Percentiles rank a stretch among this genome's conserved stretches.
phyloP scores from a whole-genome alignment of 2,113 vertebrate genomes.

The Setophaga kirtlandii region DNA sequence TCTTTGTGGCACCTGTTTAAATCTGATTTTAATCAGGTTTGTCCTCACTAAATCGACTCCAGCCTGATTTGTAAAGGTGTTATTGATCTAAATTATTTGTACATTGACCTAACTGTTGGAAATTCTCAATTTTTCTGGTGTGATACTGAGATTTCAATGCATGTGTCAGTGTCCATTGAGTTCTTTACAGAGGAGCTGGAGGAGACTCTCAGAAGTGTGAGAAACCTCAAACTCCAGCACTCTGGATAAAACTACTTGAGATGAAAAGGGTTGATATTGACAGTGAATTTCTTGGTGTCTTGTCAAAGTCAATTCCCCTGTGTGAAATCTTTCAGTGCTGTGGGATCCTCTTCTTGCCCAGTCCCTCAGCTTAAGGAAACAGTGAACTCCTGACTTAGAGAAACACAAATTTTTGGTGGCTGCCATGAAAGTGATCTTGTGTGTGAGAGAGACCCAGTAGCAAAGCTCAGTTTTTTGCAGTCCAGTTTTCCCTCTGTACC shows the following conservation, averaged over 20 bases:
- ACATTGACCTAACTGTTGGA: neutral
- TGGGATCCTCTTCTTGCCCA: neutral
- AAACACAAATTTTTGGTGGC: neutral
- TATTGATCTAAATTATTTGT: neutral
- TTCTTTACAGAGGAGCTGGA: neutral
- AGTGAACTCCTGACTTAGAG: neutral
- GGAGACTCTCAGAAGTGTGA: neutral
- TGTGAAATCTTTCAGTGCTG: neutral
- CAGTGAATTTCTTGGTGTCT: neutral
- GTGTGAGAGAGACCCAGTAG: neutral
- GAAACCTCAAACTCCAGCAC: neutral
- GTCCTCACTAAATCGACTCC: neutral
- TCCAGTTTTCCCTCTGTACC: neutral
- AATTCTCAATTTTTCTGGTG: neutral
- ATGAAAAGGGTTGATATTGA: neutral
- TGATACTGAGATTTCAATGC: neutral
- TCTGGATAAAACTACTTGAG: neutral
- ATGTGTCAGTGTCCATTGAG: fast-evolving
- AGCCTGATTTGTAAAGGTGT: neutral
- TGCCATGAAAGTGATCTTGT: neutral
- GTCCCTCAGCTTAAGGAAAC: neutral
- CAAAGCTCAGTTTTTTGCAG: neutral
- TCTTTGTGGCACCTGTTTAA: neutral
- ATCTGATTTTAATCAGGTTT: neutral
- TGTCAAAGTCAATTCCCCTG: neutral